Percentiles rank a stretch among this genome's conserved stretches.
phyloP scores from a whole-genome alignment of 2,113 vertebrate genomes.

The Odocoileus hemionus region DNA sequence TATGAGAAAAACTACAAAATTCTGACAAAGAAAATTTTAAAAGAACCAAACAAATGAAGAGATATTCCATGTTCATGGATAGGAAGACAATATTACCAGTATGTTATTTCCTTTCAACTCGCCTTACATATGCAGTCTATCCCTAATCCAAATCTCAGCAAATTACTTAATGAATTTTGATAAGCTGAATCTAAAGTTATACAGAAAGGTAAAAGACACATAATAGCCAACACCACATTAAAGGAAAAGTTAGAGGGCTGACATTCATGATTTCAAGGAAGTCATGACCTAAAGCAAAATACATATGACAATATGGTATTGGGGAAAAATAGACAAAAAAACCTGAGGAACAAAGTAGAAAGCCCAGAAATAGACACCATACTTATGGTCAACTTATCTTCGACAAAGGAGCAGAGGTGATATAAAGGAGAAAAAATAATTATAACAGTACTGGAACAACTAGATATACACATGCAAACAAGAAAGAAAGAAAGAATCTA shows the following conservation, averaged over 20 bases:
- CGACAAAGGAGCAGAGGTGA: neutral
- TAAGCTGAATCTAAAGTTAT: neutral
- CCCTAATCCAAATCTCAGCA: neutral
- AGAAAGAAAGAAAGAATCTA: neutral
- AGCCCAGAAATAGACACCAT: neutral
- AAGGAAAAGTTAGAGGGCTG: neutral
- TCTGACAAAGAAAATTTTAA: neutral
- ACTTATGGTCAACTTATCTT: neutral
- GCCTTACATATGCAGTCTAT: neutral
- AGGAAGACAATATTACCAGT: neutral
- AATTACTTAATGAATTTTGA: neutral
- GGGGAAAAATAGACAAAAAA: neutral
- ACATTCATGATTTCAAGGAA: neutral
- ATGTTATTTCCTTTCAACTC: neutral
- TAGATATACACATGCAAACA: neutral
- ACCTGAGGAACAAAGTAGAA: neutral
- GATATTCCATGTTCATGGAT: neutral
- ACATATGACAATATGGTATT: neutral
- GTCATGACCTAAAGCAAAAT: neutral
- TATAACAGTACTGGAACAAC: neutral
- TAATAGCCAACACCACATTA: neutral
- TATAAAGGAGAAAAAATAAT: neutral
- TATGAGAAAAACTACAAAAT: neutral
- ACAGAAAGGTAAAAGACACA: neutral
- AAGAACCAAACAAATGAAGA: neutral